A percentile compares a stretch with the other conserved stretches of the same genome.
Evolutionary conservation across 2,797 vertebrate species (phyloP).

Genomic region (Paedocypris micromegethes): DNA sequence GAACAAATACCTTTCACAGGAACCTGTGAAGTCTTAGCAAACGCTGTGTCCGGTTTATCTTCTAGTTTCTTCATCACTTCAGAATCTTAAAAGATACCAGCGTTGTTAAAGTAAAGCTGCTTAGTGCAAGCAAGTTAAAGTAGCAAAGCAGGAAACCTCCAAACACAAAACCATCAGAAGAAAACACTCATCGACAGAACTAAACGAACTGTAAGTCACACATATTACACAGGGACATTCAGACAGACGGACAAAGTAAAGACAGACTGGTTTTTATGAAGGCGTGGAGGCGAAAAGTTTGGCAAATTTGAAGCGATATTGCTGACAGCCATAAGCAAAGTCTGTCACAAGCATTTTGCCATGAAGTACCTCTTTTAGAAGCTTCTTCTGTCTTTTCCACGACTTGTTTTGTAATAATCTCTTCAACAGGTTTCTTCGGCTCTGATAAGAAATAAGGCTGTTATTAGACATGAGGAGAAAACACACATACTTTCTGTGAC

Average conservation of each 20-base stretch:
- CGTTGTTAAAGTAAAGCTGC: slow-evolving; percentile 45
- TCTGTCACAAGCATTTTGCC: slow-evolving; percentile 31
- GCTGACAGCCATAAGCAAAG: slow-evolving; percentile 44
- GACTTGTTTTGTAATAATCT: slow-evolving; percentile 51
- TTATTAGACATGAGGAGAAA: slow-evolving; percentile 39
- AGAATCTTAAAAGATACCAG: slow-evolving; percentile 62
- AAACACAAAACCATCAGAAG: slow-evolving; percentile 59
- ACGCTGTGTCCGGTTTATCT: slow-evolving; percentile 47
- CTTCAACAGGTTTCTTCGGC: slow-evolving; percentile 57
- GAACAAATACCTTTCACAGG: slow-evolving; percentile 58
- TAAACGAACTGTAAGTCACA: slow-evolving; percentile 12
- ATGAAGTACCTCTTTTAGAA: slow-evolving; percentile 58
- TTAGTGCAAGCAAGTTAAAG: slow-evolving; percentile 17
- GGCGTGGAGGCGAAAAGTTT: slow-evolving; percentile 2
- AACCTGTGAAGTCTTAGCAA: slow-evolving; percentile 43
- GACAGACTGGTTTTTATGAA: not conserved
- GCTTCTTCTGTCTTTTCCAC: slow-evolving; percentile 46
- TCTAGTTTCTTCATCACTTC: slow-evolving; percentile 51
- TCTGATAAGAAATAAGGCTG: slow-evolving; percentile 55
- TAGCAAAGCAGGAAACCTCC: slow-evolving; percentile 30
- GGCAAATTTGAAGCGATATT: slow-evolving; percentile 16
- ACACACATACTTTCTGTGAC: slow-evolving; percentile 2
- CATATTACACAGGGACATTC: slow-evolving; percentile 13
- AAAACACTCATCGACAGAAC: slow-evolving; percentile 36
- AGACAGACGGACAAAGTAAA: not conserved